phyloP scores from a whole-genome alignment of 2,113 vertebrate species.

The Protobothrops mucrosquamatus region DNA sequence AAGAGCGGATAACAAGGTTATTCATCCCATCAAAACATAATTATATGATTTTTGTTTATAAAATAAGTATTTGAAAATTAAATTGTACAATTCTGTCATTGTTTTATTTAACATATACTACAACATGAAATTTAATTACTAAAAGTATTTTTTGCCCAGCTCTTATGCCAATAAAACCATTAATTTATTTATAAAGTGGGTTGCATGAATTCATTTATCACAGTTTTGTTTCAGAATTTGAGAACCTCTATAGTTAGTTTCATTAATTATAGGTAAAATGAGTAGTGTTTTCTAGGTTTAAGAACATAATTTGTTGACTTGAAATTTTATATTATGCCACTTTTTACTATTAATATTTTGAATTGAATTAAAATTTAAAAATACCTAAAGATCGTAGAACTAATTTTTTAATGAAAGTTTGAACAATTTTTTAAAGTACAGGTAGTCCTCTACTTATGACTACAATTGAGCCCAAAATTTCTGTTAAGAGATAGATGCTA shows the following conservation, averaged over 20 bases:
- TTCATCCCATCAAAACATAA: not conserved
- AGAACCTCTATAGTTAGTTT: not conserved
- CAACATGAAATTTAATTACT: not conserved
- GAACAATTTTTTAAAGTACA: not conserved
- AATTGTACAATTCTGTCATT: not conserved
- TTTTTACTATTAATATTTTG: not conserved
- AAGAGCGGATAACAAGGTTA: not conserved
- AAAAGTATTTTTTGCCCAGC: not conserved
- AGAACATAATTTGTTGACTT: not conserved
- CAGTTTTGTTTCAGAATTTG: not conserved
- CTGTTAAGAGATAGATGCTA: not conserved
- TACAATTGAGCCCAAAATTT: too few relatives aligned
- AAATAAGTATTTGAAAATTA: not conserved
- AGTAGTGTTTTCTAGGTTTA: not conserved
- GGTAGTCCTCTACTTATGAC: too few relatives aligned
- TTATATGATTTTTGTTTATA: not conserved
- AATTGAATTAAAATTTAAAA: not conserved
- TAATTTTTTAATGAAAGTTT: not conserved
- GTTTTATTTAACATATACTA: not conserved
- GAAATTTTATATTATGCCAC: not conserved
- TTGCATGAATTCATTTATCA: not conserved
- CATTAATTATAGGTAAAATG: not conserved
- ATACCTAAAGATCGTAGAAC: not conserved
- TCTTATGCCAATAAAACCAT: not conserved
- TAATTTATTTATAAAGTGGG: not conserved